Conservation (phyloP, 2,113 vertebrate species). For the Anser cygnoides region DNA sequence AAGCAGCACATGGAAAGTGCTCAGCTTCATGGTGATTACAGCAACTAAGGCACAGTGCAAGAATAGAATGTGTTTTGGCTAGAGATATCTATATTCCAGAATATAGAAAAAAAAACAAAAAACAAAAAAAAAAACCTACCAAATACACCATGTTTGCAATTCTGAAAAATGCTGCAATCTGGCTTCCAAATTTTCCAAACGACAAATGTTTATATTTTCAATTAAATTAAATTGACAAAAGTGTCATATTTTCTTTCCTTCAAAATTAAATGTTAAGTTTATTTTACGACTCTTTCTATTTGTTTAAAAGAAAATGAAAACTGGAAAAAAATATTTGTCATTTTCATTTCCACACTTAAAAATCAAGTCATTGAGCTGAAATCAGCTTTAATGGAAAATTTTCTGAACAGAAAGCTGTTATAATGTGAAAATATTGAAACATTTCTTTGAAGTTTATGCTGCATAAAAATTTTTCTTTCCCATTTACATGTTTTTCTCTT, state of each 20-base stretch:
- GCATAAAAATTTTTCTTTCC: background rate
- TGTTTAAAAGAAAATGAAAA: background rate
- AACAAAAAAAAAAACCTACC: background rate
- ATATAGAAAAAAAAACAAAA: background rate
- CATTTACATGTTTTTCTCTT: background rate
- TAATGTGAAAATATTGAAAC: background rate
- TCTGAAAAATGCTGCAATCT: background rate
- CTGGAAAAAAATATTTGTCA: background rate
- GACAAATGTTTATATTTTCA: background rate
- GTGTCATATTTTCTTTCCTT: background rate
- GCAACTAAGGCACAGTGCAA: background rate
- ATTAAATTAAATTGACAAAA: background rate
- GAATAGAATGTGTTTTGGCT: background rate
- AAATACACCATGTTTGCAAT: background rate
- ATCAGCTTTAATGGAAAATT: background rate
- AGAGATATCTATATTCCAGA: background rate
- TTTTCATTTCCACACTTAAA: background rate
- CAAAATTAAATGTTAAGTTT: background rate
- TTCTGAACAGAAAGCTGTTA: background rate
- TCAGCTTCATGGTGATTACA: background rate
- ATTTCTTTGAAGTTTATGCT: background rate
- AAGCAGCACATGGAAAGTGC: background rate
- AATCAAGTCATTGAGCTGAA: background rate
- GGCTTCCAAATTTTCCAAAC: background rate
- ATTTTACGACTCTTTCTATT: background rate